Evolutionary conservation across 2,113 vertebrate genomes (phyloP), one percentile per base, ranked within the genome.

Genomic region (Odontesthes bonariensis): DNA sequence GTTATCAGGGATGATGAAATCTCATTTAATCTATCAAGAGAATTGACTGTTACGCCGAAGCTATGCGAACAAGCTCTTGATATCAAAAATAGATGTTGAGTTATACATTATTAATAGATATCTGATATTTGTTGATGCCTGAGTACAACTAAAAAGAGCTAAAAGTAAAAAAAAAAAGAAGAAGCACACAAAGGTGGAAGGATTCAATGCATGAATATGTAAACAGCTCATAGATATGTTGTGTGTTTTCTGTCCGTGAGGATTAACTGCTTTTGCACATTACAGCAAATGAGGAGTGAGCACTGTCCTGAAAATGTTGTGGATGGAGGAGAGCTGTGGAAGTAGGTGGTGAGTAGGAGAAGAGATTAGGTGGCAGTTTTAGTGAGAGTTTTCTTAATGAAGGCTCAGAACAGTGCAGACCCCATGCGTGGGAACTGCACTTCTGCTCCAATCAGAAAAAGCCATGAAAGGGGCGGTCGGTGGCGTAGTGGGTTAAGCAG

Each of bases 321-420:
- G 69, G 64, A 64, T 54, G 75, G 77, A 49, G 63, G 74, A 40
- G 63, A 69, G 67, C 77, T 44, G 67, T 76, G 51, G 77, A 75
- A 67, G 74, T 73, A 81, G 69, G 75, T 72, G 69, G 46, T 51
- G 61, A 23, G 56, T 62, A 62, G 66, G 76, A 73, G 62, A 67
- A 61, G 66, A 71, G 68, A 78, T 86, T 82, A 77, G 72, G 69
- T 83, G 69, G 72, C 73, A 77, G 69, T 73, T 65, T 62, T 74
- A 72, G 67, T 73, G 74, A 73, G 65, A 78, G 63, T 75, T 83
- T 82, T 85, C 79, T 85, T 83, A 86, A 86, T 89, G 90, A 82
- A 73, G 60, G 76, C 74, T 69, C 59, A 73, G 69, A 69, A 77
- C 70, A 69, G 77, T 8, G 51, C 77, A 77, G 80, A 67, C 53